Base-by-base conservation (phyloP, 2,888 invertebrate genomes). In the Endotricha flammealis region DNA sequence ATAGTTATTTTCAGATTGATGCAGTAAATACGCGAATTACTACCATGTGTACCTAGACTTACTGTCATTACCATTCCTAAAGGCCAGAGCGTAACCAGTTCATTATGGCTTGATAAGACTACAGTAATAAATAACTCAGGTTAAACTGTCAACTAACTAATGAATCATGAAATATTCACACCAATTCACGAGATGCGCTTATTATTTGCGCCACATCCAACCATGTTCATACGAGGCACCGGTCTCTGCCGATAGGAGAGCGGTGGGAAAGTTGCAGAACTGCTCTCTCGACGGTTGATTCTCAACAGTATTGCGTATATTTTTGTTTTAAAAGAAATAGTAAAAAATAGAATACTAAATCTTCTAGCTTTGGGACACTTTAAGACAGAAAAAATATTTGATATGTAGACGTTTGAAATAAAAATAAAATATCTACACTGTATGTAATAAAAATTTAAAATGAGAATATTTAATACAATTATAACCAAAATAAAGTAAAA, bases 181-280 rank as follows among this genome's bases (percentile, higher is more conserved):
- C n/a, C n/a, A 20, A 20, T 20, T 20, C 20, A 20, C 6, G 10
- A 13, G 10, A 11, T 11, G 12, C 23, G 32, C 29, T 35, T 35
- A 22, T 35, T 27, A 25, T 29, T 35, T 59, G 42, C 37, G 32
- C 49, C 46, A 32, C 40, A 39, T 36, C 42, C 44, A 38, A 39
- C 44, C 45, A 41, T 47, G 49, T 49, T 45, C 52, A 62, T 62
- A 57, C 59, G 58, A 40, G 41, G 49, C 64, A 59, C 64, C 59
- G 59, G 64, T 63, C 54, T 51, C 44, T 50, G 63, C 57, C 64
- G 65, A 68, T 70, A 73, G 66, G 64, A 73, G 72, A 74, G 64
- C 69, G 63, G 42, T 66, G 78, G 65, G 83, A 83, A 83, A 83
- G 83, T 82, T 76, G 79, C 63, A 52, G 52, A 50, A 69, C 66